These are phyloP conservation scores for Nemotelus nigrinus DNA, from an alignment of 2,888 invertebrate species.

Conservation along the genomic window DNA sequence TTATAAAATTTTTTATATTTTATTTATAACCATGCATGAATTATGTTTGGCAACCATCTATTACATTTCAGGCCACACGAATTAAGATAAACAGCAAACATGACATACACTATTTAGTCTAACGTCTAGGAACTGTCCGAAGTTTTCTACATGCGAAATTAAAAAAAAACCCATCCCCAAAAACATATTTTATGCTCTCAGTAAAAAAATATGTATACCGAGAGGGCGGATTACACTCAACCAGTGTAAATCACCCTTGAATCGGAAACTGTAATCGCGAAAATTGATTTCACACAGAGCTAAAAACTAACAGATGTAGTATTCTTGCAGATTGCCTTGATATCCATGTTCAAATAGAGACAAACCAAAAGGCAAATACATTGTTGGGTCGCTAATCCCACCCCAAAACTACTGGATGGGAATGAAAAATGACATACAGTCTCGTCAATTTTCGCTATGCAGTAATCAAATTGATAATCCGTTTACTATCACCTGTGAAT, in stretches of 20 bases:
- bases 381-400: constrained; percentile 1
- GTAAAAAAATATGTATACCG: neutral
- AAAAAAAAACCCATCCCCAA: too few species aligned
- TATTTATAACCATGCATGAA: too few species aligned
- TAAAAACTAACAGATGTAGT: constrained; percentile 46
- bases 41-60: too few species aligned
- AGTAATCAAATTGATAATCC: neutral
- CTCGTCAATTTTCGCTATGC: neutral
- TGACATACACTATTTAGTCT: too few species aligned
- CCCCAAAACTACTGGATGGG: neutral
- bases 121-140: too few species aligned
- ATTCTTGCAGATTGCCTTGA: neutral
- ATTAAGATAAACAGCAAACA: too few species aligned
- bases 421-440: neutral
- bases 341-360: neutral
- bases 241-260: constrained; percentile 40
- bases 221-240: constrained; percentile 50
- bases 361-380: constrained; percentile 28
- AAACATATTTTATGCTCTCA: too few species aligned
- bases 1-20: too few species aligned
- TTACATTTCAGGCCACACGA: too few species aligned
- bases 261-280: constrained; percentile 10
- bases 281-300: constrained; percentile 34
- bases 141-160: too few species aligned
- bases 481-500: constrained; percentile 5